phyloP scores from a whole-genome alignment of 1,140 invertebrate species.

The Apis mellifera region DNA sequence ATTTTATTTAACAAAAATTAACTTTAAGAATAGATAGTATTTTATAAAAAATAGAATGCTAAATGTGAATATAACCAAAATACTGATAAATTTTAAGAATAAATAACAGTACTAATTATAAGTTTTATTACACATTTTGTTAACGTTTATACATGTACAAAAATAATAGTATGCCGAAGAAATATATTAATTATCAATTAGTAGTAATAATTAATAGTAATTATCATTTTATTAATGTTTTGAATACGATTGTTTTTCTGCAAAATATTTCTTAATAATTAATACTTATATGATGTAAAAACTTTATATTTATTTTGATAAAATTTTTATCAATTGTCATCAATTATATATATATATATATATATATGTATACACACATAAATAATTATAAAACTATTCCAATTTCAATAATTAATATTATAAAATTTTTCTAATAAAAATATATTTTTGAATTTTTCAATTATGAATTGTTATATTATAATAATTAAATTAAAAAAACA shows the following conservation, averaged over 20 bases:
- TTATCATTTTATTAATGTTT: not conserved
- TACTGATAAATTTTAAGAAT: not conserved
- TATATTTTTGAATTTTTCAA: not conserved
- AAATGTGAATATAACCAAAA: not conserved
- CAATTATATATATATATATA: not conserved
- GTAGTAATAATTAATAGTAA: not conserved
- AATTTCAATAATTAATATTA: not conserved
- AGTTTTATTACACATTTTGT: constrained; percentile 6
- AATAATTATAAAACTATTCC: too few relatives aligned
- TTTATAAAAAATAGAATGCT: not conserved
- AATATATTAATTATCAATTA: not conserved
- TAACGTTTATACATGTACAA: constrained; percentile 9
- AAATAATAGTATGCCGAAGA: constrained; percentile 12
- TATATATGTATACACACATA: too few relatives aligned
- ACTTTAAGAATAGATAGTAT: not conserved
- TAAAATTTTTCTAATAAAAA: not conserved
- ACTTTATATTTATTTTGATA: not conserved
- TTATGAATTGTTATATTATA: not conserved
- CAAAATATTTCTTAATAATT: not conserved
- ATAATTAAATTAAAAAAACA: not conserved
- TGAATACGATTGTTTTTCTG: not conserved
- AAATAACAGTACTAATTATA: not conserved
- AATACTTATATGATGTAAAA: not conserved
- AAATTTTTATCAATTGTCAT: not conserved
- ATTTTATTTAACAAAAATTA: not conserved